A percentile compares a stretch with the other conserved stretches of the same genome.
phyloP scores from a whole-genome alignment of 2,113 vertebrate species.

The Acinonyx jubatus region DNA sequence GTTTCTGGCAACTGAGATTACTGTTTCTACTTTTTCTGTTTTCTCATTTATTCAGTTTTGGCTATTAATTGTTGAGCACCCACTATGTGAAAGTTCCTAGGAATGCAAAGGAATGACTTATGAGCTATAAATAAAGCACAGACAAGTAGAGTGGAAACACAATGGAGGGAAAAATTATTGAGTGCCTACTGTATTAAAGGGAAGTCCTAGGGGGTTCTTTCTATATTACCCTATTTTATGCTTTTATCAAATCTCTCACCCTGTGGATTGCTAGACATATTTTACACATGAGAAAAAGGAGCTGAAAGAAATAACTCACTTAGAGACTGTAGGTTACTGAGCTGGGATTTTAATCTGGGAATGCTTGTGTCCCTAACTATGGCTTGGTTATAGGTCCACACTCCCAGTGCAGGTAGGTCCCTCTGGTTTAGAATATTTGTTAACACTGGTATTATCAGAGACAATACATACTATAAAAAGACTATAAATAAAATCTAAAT shows the following conservation, averaged over 20 bases:
- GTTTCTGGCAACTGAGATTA: not conserved
- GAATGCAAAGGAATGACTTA: not conserved
- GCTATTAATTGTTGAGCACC: not conserved
- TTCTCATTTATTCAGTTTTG: not conserved
- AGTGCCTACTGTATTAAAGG: not conserved
- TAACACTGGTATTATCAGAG: not conserved
- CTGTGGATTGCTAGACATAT: not conserved
- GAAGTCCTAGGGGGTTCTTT: slow-evolving; percentile 20
- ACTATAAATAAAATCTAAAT: not conserved
- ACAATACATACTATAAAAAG: not conserved
- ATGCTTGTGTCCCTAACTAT: not conserved
- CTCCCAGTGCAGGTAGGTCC: not conserved
- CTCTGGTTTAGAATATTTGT: not conserved
- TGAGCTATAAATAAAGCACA: not conserved
- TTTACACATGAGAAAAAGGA: not conserved
- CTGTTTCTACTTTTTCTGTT: not conserved
- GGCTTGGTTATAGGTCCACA: not conserved
- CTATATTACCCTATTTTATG: not conserved
- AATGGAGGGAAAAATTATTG: not conserved
- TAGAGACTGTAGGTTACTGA: not conserved
- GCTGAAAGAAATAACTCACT: not conserved
- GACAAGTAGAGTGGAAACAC: not conserved
- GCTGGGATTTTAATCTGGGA: not conserved
- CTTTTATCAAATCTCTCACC: not conserved
- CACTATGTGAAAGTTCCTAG: not conserved